Conservation (phyloP, 2,888 invertebrate species). For the Eueremaeus valkanovi region DNA sequence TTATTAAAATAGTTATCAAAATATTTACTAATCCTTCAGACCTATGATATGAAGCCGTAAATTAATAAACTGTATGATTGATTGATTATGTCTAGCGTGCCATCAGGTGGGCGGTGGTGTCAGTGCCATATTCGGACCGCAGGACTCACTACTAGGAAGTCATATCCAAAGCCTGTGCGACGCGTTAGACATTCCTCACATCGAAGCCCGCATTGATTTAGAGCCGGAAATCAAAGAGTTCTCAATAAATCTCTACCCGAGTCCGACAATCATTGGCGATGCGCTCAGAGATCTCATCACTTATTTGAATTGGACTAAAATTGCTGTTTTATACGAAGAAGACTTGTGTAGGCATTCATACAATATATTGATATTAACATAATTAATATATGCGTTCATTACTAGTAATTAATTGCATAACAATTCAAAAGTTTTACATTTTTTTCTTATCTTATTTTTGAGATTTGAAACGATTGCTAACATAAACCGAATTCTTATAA, state of each 20-base stretch:
- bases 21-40: too few relatives aligned
- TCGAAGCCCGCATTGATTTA: constrained; percentile 64
- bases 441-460: neutral
- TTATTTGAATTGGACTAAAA: constrained; percentile 86
- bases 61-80: too few relatives aligned
- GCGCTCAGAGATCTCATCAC: constrained; percentile 77
- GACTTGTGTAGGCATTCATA: constrained; percentile 55
- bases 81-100: constrained; percentile 60
- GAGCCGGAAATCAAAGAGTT: constrained; percentile 61
- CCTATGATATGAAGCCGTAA: too few relatives aligned
- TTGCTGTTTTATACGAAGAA: constrained; percentile 89
- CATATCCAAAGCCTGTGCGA: constrained; percentile 85
- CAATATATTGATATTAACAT: neutral
- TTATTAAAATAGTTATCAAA: too few relatives aligned
- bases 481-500: too few relatives aligned
- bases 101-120: constrained; percentile 75
- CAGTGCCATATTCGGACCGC: constrained; percentile 80
- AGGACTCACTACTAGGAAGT: constrained; percentile 71
- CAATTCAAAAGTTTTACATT: too few relatives aligned
- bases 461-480: neutral
- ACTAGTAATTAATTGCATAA: neutral
- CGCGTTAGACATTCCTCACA: constrained; percentile 79
- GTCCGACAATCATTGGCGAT: constrained; percentile 71
- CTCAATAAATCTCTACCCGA: constrained; percentile 83
- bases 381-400: neutral